Conservation (phyloP, 2,888 invertebrate species). For the Troides oblongomaculatus region DNA sequence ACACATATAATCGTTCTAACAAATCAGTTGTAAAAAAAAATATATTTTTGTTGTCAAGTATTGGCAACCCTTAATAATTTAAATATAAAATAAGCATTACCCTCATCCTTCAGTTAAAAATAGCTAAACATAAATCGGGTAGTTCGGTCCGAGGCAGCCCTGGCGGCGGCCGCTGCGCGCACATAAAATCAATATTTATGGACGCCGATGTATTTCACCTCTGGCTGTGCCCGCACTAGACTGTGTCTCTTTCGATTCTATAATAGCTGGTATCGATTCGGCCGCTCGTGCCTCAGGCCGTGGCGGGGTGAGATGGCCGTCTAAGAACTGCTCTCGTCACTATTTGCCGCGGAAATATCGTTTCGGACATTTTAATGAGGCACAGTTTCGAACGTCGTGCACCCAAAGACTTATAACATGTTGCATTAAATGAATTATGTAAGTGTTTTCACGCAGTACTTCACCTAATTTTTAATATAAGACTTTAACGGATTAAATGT, state of each 20-base stretch:
- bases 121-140: slow-evolving; percentile 27
- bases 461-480: background rate
- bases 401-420: background rate
- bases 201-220: slow-evolving; percentile 65
- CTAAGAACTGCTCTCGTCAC: slow-evolving; percentile 20
- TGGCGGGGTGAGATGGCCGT: slow-evolving; percentile 21
- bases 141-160: slow-evolving; percentile 45
- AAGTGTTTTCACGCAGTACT: slow-evolving; percentile 18
- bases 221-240: slow-evolving; percentile 41
- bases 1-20: background rate
- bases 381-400: slow-evolving; percentile 13
- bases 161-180: slow-evolving; percentile 48
- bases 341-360: slow-evolving; percentile 25
- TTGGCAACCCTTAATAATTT: slow-evolving; percentile 19
- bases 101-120: slow-evolving; percentile 28
- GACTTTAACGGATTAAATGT: background rate
- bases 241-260: slow-evolving; percentile 32
- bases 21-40: too few species aligned
- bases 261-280: slow-evolving; percentile 35
- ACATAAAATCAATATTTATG: slow-evolving; percentile 76
- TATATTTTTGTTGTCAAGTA: background rate
- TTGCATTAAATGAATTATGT: slow-evolving; percentile 25
- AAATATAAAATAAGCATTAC: slow-evolving; percentile 27
- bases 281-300: slow-evolving; percentile 23
- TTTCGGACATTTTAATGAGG: slow-evolving; percentile 15